Percentiles rank a stretch among this genome's conserved stretches.
These are phyloP conservation scores for Dryococelus australis DNA, from an alignment of 2,888 invertebrate species.

Conservation along the genomic window DNA sequence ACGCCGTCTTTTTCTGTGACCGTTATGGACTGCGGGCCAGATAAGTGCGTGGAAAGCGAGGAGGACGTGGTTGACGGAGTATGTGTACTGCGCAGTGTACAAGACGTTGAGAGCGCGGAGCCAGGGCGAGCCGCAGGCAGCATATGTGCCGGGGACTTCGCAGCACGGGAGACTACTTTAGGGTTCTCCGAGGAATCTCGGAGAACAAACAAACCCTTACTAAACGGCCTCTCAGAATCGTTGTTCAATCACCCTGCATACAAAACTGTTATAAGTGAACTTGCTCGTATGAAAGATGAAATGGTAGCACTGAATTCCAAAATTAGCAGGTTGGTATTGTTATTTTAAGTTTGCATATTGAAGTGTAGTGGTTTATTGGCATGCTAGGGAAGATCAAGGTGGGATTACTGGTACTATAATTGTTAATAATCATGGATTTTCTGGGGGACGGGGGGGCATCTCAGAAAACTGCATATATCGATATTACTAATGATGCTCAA, in stretches of 20 bases:
- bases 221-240: slow-evolving; percentile 30
- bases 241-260: slow-evolving; percentile 51
- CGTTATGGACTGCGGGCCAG: neutral
- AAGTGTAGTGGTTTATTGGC: neutral
- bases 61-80: neutral
- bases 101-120: neutral
- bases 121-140: neutral
- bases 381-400: too few species aligned
- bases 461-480: too few species aligned
- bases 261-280: slow-evolving; percentile 52
- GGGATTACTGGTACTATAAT: too few species aligned
- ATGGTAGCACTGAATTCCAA: slow-evolving; percentile 46
- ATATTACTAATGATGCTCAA: too few species aligned
- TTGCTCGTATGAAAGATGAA: slow-evolving; percentile 52
- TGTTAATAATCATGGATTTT: too few species aligned
- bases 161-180: neutral
- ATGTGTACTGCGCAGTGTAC: too few species aligned
- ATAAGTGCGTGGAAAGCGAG: neutral
- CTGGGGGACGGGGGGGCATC: too few species aligned
- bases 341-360: too few species aligned
- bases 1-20: neutral
- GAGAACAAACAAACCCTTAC: neutral
- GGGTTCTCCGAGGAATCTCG: neutral
- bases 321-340: slow-evolving; percentile 28
- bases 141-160: neutral